Evolutionary conservation across 2,113 vertebrate genomes (phyloP), one percentile per base, ranked within the genome.

Genomic region (Nothobranchius furzeri): DNA sequence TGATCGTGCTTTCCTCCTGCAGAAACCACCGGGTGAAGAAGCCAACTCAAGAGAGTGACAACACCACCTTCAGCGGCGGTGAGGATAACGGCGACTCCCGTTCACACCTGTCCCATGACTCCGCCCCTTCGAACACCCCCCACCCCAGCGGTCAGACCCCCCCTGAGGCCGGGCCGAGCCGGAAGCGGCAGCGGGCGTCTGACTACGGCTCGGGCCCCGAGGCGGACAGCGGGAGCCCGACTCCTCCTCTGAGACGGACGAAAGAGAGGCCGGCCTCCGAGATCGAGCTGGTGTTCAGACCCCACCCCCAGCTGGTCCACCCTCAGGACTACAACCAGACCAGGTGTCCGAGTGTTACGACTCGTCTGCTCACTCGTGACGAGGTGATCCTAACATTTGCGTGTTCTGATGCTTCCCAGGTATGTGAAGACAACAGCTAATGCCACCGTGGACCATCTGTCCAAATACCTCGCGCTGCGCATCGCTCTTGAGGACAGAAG

Each of bases 351-450:
- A 30, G 30, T 3, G 30, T 30, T 30, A 3, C 4, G 4, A 4
- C 30, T 30, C 30, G 4, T 1, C 30, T 30, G 30, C 2, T 0
- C 4, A 40, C 6, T 7, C 6, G 6, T 40, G 7, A 40, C 4
- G 7, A 40, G 9, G 37, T 40, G 3, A 40, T 40, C 37, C 9
- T 40, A 40, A 40, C 37, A 40, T 40, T 40, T 40, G 2, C 30
- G 4, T 30, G 37, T 7, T 40, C 37, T 9, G 7, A 30, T 30
- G 37, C 37, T 3, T 40, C 7, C 87, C 90, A 96, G 95, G 60
- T 96, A 90, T 1, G 95, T 96, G 75, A 96, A 96, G 90, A 96
- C 95, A 3, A 95, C 95, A 0, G 95, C 94, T 24, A 96, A 96
- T 1, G 95, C 95, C 62, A 96, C 95, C 0, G 95, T 96, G 70